Percentiles rank a stretch among this genome's conserved stretches.
Conservation (phyloP, 2,113 vertebrate genomes). For the Xyliphius kryptos region DNA sequence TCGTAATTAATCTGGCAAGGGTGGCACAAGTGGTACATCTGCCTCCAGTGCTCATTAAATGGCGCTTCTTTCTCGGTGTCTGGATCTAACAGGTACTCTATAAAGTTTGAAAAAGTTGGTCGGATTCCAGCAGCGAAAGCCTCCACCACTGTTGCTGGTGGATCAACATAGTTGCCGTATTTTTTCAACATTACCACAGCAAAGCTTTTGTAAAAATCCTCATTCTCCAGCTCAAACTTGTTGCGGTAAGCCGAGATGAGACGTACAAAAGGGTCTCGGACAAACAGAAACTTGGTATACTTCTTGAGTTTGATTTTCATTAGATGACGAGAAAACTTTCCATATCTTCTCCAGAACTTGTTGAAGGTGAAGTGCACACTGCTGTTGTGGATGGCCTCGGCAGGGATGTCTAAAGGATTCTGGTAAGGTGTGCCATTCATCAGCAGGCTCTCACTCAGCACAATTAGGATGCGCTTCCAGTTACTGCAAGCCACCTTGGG, state of each 20-base stretch:
- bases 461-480: conserved; percentile 97
- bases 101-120: conserved; percentile 84
- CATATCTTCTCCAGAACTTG: conserved; percentile 95
- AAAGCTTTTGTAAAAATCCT: conserved; percentile 85
- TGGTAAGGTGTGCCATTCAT: conserved; percentile 75
- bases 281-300: conserved; percentile 96
- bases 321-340: conserved; percentile 85
- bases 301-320: conserved; percentile 96
- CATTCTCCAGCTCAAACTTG: conserved; percentile 87
- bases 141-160: conserved; percentile 75
- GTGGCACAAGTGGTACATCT: conserved; percentile 89
- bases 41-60: conserved; percentile 96
- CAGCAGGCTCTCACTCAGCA: conserved; percentile 85
- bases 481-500: conserved; percentile 97
- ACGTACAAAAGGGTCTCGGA: conserved; percentile 90
- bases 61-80: conserved; percentile 81
- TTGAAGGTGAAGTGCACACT: conserved; percentile 92
- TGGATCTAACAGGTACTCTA: conserved; percentile 91
- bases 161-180: conserved; percentile 76
- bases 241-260: conserved; percentile 96
- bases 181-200: conserved; percentile 79
- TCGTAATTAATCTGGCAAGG: conserved; percentile 98
- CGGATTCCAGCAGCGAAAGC: conserved; percentile 76
- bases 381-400: conserved; percentile 80
- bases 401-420: conserved; percentile 81